phyloP scores from a whole-genome alignment of 1,140 invertebrate species.

The Oryzaephilus surinamensis region DNA sequence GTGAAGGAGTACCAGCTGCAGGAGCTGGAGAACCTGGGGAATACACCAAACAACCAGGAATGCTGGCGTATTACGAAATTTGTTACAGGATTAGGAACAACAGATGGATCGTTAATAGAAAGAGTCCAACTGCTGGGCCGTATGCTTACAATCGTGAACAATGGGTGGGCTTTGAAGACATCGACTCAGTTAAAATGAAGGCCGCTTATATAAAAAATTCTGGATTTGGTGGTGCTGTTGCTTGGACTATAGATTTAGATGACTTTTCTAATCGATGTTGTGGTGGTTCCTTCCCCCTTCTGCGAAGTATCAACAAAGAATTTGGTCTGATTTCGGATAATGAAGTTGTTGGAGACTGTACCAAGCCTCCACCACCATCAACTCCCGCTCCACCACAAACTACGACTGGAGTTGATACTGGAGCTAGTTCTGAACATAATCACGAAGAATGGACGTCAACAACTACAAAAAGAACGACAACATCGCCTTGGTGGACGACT shows the following conservation, averaged over 20 bases:
- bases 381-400: conserved; percentile 61
- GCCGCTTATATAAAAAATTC: conserved; percentile 59
- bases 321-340: conserved; percentile 53
- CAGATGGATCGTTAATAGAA: conserved; percentile 47
- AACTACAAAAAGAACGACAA: conserved; percentile 28
- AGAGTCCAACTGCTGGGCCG: conserved; percentile 50
- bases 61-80: conserved; percentile 83
- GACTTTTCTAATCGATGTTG: conserved; percentile 79
- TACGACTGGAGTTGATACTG: conserved; percentile 46
- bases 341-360: conserved; percentile 46
- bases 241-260: conserved; percentile 88
- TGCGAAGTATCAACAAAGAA: conserved; percentile 60
- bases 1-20: conserved; percentile 40
- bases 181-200: conserved; percentile 63
- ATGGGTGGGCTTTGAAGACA: conserved; percentile 86
- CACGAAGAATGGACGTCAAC: conserved; percentile 12
- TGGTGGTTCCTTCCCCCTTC: conserved; percentile 59
- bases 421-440: conserved; percentile 15
- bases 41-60: conserved; percentile 78
- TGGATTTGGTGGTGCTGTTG: conserved; percentile 67
- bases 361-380: conserved; percentile 50
- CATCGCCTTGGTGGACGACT: conserved; percentile 36
- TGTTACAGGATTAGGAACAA: conserved; percentile 58
- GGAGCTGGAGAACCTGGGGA: conserved; percentile 71
- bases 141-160: conserved; percentile 70